Percentiles rank a stretch among this genome's conserved stretches.
These are phyloP conservation scores for Idaea biselata DNA, from an alignment of 2,888 invertebrate species.

Conservation along the genomic window DNA sequence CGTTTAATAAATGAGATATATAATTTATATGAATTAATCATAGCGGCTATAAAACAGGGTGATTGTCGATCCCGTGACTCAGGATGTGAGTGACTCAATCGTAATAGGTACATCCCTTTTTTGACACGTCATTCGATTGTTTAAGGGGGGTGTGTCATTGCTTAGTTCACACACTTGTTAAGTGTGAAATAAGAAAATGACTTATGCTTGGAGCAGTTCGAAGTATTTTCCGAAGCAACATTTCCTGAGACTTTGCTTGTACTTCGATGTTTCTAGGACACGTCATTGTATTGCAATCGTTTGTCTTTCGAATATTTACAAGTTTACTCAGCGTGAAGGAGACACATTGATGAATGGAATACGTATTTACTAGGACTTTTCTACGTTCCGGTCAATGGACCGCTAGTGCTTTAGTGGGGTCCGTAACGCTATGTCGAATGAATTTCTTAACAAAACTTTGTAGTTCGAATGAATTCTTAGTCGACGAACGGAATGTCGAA, in stretches of 20 bases:
- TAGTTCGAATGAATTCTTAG: too few species aligned
- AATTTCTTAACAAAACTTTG: too few species aligned
- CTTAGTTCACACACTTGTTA: conserved; percentile 15
- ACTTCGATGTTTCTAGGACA: background rate
- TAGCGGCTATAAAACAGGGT: conserved; percentile 29
- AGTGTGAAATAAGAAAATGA: background rate
- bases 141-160: conserved; percentile 58
- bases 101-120: conserved; percentile 32
- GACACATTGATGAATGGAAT: background rate
- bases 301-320: background rate
- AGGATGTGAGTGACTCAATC: conserved; percentile 36
- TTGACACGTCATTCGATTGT: conserved; percentile 33
- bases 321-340: background rate
- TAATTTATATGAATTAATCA: conserved; percentile 43
- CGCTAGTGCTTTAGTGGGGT: too few species aligned
- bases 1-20: conserved; percentile 43
- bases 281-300: background rate
- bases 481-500: too few species aligned
- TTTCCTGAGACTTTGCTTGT: background rate
- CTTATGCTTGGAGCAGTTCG: background rate
- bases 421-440: too few species aligned
- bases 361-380: background rate
- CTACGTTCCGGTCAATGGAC: background rate
- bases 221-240: background rate
- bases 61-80: conserved; percentile 28